phyloP scores from a whole-genome alignment of 2,113 vertebrate species.

The Protobothrops flavoviridis region DNA sequence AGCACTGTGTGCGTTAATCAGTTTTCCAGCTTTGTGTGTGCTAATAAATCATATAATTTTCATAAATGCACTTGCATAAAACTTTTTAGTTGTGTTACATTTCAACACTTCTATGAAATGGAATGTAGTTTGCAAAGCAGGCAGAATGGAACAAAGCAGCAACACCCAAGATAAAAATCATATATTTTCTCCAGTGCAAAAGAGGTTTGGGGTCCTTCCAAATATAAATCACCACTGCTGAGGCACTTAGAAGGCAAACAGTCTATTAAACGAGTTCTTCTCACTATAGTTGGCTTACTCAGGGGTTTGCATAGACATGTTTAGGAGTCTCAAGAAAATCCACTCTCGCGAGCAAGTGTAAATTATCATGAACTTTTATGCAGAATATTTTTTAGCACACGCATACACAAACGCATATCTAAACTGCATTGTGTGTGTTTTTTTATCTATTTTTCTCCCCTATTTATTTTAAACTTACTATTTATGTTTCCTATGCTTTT shows the following conservation, averaged over 20 bases:
- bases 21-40: background rate
- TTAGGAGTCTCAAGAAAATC: background rate
- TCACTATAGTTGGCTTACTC: background rate
- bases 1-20: background rate
- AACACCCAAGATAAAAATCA: background rate
- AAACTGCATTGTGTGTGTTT: background rate
- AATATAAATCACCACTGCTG: background rate
- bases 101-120: conserved; percentile 13
- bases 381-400: background rate
- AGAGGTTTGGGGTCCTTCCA: background rate
- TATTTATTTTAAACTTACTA: background rate
- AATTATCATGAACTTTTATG: background rate
- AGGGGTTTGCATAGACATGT: background rate
- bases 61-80: conserved; percentile 1
- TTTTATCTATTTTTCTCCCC: too few relatives aligned
- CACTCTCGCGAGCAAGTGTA: background rate
- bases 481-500: background rate
- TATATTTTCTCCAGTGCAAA: background rate
- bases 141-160: conserved; percentile 13
- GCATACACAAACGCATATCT: background rate
- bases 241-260: background rate
- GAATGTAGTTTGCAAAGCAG: conserved; percentile 5
- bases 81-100: background rate
- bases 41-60: background rate
- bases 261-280: background rate